Evolutionary conservation across 2,797 vertebrate genomes (phyloP).

Genomic region (Luscinia luscinia): DNA sequence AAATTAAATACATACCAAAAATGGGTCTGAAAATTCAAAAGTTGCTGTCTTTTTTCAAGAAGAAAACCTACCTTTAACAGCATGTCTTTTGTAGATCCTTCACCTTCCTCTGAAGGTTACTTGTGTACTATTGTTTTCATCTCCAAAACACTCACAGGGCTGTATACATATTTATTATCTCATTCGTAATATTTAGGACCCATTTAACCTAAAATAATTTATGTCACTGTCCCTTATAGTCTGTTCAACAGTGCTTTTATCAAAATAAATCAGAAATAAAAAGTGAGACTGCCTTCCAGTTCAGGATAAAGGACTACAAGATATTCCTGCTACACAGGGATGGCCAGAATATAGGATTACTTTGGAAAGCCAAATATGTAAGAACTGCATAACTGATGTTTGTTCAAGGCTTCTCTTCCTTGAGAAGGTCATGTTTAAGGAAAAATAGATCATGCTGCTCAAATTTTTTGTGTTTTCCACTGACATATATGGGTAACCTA

Average conservation of each 20-base stretch:
- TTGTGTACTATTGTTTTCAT: neutral
- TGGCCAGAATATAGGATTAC: neutral
- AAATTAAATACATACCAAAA: neutral
- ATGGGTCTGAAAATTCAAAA: neutral
- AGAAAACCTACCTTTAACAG: neutral
- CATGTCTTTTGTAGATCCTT: neutral
- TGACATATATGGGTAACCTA: neutral
- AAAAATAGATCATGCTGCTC: neutral
- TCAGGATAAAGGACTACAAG: neutral
- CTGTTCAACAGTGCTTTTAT: rapidly evolving
- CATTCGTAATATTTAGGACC: neutral
- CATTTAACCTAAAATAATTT: neutral
- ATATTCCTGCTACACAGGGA: neutral
- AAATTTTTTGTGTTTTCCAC: neutral
- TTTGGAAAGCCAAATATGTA: neutral
- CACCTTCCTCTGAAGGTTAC: neutral
- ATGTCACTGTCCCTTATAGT: neutral
- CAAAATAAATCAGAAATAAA: neutral
- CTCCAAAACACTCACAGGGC: neutral
- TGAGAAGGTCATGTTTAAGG: neutral
- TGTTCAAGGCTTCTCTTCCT: neutral
- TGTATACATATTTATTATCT: neutral
- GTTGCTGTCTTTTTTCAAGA: neutral
- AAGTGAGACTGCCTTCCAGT: neutral
- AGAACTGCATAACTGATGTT: neutral